Conservation (phyloP, 2,113 vertebrate genomes). For the Catharus bicknelli region DNA sequence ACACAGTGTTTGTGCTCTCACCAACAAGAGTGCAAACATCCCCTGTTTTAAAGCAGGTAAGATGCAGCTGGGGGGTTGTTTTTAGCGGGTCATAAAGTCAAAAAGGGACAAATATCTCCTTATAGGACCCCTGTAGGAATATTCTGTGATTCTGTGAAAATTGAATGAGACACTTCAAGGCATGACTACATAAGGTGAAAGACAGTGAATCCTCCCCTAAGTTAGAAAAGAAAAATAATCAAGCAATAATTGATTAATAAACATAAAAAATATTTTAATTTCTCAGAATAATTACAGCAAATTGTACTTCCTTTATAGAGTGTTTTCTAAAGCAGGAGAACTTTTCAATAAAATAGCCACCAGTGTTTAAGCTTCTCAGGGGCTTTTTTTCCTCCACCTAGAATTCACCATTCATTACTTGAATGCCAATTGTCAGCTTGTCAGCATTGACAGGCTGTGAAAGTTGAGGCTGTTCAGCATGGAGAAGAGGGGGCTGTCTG, state of each 20-base stretch:
- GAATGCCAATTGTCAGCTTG: background rate
- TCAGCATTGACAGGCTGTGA: background rate
- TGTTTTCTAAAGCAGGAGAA: background rate
- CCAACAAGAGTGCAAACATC: constrained; percentile 51
- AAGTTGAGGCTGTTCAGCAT: background rate
- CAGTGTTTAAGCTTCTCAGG: background rate
- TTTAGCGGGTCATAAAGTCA: background rate
- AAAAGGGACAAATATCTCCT: background rate
- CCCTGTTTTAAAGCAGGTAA: constrained; percentile 77
- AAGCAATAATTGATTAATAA: background rate
- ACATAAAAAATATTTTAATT: background rate
- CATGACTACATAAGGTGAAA: background rate
- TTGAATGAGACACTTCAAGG: background rate
- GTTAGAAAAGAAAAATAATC: background rate
- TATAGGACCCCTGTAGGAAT: background rate
- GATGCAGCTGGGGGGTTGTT: background rate
- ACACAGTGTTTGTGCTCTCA: constrained; percentile 64
- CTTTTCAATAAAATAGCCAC: background rate
- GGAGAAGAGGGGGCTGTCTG: background rate
- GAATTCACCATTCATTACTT: background rate
- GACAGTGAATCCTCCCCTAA: background rate
- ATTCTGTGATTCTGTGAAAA: background rate
- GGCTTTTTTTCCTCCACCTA: background rate
- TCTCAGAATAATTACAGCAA: background rate
- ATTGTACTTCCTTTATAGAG: background rate